Evolutionary conservation across 2,113 vertebrate species (phyloP).

Genomic region (Mustela nigripes): DNA sequence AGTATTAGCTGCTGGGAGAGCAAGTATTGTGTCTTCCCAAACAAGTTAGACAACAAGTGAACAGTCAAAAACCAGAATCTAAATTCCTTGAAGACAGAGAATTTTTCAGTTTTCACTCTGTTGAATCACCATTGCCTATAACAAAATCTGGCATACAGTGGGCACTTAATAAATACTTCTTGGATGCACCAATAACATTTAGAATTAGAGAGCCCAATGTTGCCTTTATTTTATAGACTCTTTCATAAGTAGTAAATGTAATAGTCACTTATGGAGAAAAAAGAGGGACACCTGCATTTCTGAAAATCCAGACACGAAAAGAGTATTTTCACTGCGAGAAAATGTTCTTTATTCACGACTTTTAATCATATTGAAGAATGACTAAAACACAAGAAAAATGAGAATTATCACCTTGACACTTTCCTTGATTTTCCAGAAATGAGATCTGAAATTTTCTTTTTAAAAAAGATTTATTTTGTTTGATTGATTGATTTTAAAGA

Average conservation of each 20-base stretch:
- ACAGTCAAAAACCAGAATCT: not conserved
- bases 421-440: conserved; percentile 32
- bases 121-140: not conserved
- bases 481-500: not conserved
- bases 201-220: not conserved
- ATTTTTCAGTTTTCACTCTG: not conserved
- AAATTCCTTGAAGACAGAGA: not conserved
- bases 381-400: not conserved
- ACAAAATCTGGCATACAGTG: not conserved
- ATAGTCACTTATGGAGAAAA: not conserved
- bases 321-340: not conserved
- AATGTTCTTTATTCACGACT: not conserved
- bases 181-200: not conserved
- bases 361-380: not conserved
- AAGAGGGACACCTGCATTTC: not conserved
- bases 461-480: not conserved
- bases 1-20: not conserved
- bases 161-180: not conserved
- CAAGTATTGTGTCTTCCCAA: not conserved
- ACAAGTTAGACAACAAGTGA: not conserved
- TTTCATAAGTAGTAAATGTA: not conserved
- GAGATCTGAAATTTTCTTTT: not conserved
- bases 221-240: not conserved
- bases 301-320: not conserved
- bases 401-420: not conserved